Evolutionary conservation across 2,888 invertebrate species (phyloP), one percentile per base, ranked within the genome.

Genomic region (Aphodius granarius): DNA sequence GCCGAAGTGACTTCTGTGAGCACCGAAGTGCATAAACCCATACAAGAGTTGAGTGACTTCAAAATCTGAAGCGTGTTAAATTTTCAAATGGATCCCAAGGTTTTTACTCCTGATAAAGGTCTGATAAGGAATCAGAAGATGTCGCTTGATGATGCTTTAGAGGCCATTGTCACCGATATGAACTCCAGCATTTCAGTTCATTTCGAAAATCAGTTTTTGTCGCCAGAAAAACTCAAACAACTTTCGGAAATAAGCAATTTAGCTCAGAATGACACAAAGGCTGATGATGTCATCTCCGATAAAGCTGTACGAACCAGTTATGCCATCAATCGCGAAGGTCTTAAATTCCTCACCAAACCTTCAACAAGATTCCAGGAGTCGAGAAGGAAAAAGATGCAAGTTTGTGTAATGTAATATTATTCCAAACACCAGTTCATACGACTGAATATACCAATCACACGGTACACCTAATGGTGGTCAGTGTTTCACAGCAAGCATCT

Each of bases 291-390:
- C 18, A 91, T 91, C 82, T 91, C 91, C 16, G 90, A 90, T 13
- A 91, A 91, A 87, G 91, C 91, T 2, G 89, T 91, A 76, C 90
- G 90, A 18, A 89, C 91, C 0, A 91, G 89, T 81, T 91, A 91
- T 80, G 89, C 90, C 0, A 84, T 91, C 18, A 92, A 92, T 83
- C 90, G 91, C 76, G 91, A 92, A 65, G 92, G 92, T 0, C 89
- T 93, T 76, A 90, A 91, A 83, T 89, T 93, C 79, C 84, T 92
- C 74, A 93, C 92, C 0, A 93, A 92, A 86, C 89, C n/a, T n/a
- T n/a, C n/a, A n/a, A n/a, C n/a, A n/a, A n/a, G n/a, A n/a, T n/a
- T n/a, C n/a, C n/a, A n/a, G n/a, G n/a, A n/a, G n/a, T n/a, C n/a
- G n/a, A n/a, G n/a, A n/a, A n/a, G n/a, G n/a, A n/a, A n/a, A n/a